These are phyloP conservation scores for Elysia crispata DNA, from an alignment of 2,888 invertebrate genomes.

Conservation along the genomic window DNA sequence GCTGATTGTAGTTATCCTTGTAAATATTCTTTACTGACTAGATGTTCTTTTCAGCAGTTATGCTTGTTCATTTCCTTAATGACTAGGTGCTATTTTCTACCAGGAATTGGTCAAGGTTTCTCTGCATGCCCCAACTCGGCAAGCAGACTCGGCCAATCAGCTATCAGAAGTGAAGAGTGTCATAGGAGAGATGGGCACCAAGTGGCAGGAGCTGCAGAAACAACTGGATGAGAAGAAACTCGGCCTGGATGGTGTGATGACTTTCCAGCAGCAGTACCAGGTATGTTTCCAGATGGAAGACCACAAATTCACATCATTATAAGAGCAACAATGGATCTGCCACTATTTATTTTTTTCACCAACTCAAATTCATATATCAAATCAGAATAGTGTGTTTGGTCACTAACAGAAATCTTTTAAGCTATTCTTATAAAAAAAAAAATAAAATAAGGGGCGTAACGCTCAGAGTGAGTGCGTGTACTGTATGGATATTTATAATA, in stretches of 20 bases:
- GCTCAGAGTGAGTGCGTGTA: too few relatives aligned
- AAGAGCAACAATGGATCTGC: not conserved
- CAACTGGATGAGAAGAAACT: slow-evolving; percentile 64
- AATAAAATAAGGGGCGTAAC: too few relatives aligned
- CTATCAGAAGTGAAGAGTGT: slow-evolving; percentile 60
- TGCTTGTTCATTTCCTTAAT: too few relatives aligned
- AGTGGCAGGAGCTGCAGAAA: slow-evolving; percentile 65
- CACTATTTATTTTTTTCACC: not conserved
- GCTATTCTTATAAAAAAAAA: too few relatives aligned
- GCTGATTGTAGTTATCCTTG: too few relatives aligned
- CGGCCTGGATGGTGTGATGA: slow-evolving; percentile 63
- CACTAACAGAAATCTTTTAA: too few relatives aligned
- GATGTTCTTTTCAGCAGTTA: too few relatives aligned
- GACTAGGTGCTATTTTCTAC: too few relatives aligned
- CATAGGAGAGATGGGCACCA: slow-evolving; percentile 61
- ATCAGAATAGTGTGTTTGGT: too few relatives aligned
- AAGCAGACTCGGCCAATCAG: slow-evolving; percentile 40
- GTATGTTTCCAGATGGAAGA: slow-evolving; percentile 45
- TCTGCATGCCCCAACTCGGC: slow-evolving; percentile 29
- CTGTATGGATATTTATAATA: too few relatives aligned
- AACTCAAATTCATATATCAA: too few relatives aligned
- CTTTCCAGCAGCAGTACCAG: slow-evolving; percentile 72
- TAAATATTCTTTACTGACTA: too few relatives aligned
- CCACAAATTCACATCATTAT: not conserved
- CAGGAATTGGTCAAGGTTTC: slow-evolving; percentile 37